Evolutionary conservation across 2,797 vertebrate species (phyloP).

Genomic region (Micropoecilia bifurca): DNA sequence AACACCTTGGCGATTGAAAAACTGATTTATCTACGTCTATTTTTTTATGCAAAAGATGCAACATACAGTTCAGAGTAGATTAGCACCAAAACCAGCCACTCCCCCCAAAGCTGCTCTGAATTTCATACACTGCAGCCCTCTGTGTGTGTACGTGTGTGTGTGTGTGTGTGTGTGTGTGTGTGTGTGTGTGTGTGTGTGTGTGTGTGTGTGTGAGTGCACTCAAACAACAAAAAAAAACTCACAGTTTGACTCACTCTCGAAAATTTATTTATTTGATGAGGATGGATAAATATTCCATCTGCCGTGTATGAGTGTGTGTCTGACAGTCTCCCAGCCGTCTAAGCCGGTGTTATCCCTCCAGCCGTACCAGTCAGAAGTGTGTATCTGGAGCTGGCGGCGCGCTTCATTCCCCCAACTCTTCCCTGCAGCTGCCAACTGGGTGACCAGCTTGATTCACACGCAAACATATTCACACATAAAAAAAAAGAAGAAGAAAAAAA

Average conservation of each 20-base stretch:
- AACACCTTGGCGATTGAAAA: no score
- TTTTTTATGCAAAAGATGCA: conserved; percentile 32
- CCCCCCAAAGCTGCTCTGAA: conserved; percentile 39
- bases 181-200: background rate
- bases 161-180: background rate
- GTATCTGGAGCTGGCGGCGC: conserved; percentile 74
- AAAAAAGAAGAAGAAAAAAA: conserved; percentile 26
- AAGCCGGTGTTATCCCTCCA: conserved; percentile 79
- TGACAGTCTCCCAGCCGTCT: conserved; percentile 74
- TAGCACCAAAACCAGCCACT: conserved; percentile 26
- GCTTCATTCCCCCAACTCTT: conserved; percentile 61
- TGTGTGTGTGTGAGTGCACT: conserved; percentile 24
- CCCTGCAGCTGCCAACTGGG: conserved; percentile 72
- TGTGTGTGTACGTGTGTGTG: background rate
- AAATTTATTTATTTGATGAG: conserved; percentile 79
- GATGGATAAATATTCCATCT: conserved; percentile 80
- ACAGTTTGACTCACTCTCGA: conserved; percentile 66
- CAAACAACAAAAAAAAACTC: conserved; percentile 70
- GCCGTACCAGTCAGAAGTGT: conserved; percentile 77
- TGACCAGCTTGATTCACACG: conserved; percentile 70
- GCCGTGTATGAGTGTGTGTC: conserved; percentile 57
- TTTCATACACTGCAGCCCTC: conserved; percentile 47
- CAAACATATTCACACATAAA: conserved; percentile 48
- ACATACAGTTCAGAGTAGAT: conserved; percentile 24
- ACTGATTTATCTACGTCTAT: conserved; percentile 24